A percentile compares a stretch with the other conserved stretches of the same genome.
These are phyloP conservation scores for Myopa testacea DNA, from an alignment of 2,888 invertebrate species.

Conservation along the genomic window DNA sequence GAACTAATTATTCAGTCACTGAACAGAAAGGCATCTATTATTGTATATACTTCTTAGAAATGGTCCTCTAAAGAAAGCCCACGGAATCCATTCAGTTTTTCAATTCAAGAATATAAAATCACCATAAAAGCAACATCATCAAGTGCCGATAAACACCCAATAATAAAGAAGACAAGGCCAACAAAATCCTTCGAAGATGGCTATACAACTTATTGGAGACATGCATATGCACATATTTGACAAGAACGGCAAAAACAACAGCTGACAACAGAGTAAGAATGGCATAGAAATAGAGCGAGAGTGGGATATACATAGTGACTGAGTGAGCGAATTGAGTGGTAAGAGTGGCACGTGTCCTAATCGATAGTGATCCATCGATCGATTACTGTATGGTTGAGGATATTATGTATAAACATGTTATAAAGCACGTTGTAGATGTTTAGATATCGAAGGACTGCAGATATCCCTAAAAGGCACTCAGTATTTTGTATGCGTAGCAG, in stretches of 20 bases:
- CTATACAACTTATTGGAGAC: neutral
- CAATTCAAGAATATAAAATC: slow-evolving; percentile 18
- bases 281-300: neutral
- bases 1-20: too few relatives aligned
- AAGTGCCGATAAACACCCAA: neutral
- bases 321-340: neutral
- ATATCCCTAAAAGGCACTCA: slow-evolving; percentile 11
- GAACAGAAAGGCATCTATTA: too few relatives aligned
- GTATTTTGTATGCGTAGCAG: neutral
- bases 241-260: too few relatives aligned
- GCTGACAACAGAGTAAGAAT: neutral
- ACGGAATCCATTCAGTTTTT: slow-evolving; percentile 20
- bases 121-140: slow-evolving; percentile 11
- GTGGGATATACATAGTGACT: neutral
- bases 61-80: too few relatives aligned
- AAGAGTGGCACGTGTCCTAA: neutral
- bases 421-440: neutral
- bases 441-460: neutral
- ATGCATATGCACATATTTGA: too few relatives aligned
- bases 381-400: neutral
- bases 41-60: too few relatives aligned
- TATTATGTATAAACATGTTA: neutral
- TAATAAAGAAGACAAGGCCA: neutral
- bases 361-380: neutral
- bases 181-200: neutral